These are phyloP conservation scores for Leptoclinus maculatus DNA, from an alignment of 2,797 vertebrate species.

Conservation along the genomic window DNA sequence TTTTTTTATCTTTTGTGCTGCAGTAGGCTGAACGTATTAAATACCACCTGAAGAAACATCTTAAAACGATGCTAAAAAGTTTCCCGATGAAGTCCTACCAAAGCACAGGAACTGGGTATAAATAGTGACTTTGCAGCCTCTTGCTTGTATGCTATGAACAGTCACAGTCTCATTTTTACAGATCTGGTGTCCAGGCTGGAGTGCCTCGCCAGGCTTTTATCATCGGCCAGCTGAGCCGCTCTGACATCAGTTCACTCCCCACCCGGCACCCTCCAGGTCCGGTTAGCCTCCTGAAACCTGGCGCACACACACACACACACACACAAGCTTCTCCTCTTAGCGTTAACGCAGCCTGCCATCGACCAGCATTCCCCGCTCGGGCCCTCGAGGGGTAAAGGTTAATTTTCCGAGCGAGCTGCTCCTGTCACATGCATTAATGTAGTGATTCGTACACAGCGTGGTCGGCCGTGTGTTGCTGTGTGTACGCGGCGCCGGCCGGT, in stretches of 20 bases:
- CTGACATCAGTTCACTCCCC: slow-evolving; percentile 63
- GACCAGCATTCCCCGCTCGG: slow-evolving; percentile 22
- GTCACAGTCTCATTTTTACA: slow-evolving; percentile 3
- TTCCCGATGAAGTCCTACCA: neutral
- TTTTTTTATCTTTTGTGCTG: neutral
- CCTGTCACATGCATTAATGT: slow-evolving; percentile 73
- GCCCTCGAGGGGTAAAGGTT: slow-evolving; percentile 69
- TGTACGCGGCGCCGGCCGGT: neutral
- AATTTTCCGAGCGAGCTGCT: slow-evolving; percentile 79
- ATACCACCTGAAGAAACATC: no score
- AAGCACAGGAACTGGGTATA: neutral
- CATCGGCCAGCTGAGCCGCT: slow-evolving; percentile 30
- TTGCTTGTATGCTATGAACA: neutral
- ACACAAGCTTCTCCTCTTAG: slow-evolving; percentile 15
- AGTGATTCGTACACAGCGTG: slow-evolving; percentile 51
- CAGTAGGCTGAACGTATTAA: neutral
- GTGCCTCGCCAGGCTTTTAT: slow-evolving; percentile 33
- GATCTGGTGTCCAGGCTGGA: slow-evolving; percentile 6
- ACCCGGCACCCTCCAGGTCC: slow-evolving; percentile 56
- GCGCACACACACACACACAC: slow-evolving; percentile 5
- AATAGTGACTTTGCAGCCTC: neutral
- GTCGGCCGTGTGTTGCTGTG: slow-evolving; percentile 32
- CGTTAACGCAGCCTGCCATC: slow-evolving; percentile 18
- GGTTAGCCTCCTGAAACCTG: slow-evolving; percentile 53
- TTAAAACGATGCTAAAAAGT: neutral